phyloP scores from a whole-genome alignment of 2,113 vertebrate species.

The Pluvianellus socialis region DNA sequence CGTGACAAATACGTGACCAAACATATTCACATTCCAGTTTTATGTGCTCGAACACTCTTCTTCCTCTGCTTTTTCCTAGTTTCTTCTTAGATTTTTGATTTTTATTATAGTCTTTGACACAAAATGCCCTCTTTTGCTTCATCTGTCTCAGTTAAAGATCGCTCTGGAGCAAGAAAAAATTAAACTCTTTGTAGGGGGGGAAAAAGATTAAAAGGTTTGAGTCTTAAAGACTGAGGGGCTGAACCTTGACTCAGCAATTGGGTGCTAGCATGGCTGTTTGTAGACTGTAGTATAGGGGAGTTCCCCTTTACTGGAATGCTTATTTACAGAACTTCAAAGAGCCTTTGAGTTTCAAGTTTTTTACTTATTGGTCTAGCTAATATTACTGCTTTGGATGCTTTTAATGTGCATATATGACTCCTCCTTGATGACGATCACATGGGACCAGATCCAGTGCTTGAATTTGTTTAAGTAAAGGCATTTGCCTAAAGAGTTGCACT shows the following conservation, averaged over 20 bases:
- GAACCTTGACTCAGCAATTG: not conserved
- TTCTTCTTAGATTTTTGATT: not conserved
- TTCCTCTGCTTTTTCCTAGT: not conserved
- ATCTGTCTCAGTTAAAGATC: not conserved
- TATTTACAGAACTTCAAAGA: not conserved
- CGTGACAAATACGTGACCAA: rapidly evolving
- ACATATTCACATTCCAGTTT: not conserved
- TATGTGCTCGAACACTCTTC: not conserved
- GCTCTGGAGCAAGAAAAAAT: not conserved
- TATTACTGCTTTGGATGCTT: not conserved
- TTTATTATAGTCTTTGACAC: not conserved
- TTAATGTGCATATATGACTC: not conserved
- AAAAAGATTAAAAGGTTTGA: not conserved
- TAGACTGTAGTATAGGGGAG: not conserved
- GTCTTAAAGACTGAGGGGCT: not conserved
- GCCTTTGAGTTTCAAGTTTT: not conserved
- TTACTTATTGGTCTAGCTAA: not conserved
- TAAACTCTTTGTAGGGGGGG: not conserved
- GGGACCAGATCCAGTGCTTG: not conserved
- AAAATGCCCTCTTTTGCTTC: not conserved
- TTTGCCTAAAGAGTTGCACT: not conserved
- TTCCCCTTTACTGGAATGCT: not conserved
- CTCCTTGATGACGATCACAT: not conserved
- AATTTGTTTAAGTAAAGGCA: not conserved
- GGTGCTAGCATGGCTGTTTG: not conserved